These are phyloP conservation scores for Phycodurus eques DNA, from an alignment of 2,113 vertebrate species.

Conservation along the genomic window DNA sequence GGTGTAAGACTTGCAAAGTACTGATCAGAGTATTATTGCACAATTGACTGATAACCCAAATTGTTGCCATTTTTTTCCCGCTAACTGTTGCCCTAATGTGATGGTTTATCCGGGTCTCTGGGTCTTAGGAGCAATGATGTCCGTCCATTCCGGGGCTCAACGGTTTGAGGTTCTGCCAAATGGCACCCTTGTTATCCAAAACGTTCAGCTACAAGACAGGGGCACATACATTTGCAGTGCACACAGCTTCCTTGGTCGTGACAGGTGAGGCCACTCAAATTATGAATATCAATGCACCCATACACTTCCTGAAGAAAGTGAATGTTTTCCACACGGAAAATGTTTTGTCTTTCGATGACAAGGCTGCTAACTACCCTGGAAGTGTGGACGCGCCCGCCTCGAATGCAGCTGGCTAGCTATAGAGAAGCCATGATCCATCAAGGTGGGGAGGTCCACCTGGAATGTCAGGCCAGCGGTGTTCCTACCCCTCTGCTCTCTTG, in stretches of 20 bases:
- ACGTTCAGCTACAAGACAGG: slow-evolving; percentile 82
- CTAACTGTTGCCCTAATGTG: background rate
- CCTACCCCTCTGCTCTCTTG: slow-evolving; percentile 85
- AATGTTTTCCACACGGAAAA: background rate
- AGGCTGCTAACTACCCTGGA: slow-evolving; percentile 74
- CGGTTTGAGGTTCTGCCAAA: slow-evolving; percentile 86
- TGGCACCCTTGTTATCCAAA: slow-evolving; percentile 83
- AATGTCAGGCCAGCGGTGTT: slow-evolving; percentile 81
- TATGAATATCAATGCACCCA: slow-evolving; percentile 22
- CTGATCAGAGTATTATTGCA: background rate
- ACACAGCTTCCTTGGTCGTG: slow-evolving; percentile 79
- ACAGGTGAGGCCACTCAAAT: slow-evolving; percentile 60
- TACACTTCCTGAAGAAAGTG: background rate
- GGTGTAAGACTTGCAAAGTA: background rate
- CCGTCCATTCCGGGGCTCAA: slow-evolving; percentile 73
- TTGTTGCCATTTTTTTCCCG: background rate
- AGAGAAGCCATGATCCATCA: slow-evolving; percentile 82
- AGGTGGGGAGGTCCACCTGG: slow-evolving; percentile 80
- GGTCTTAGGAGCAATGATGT: slow-evolving; percentile 80
- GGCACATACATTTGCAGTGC: slow-evolving; percentile 89
- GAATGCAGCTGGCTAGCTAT: slow-evolving; percentile 73
- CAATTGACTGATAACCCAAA: background rate
- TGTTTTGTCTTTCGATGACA: background rate
- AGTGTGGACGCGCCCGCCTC: slow-evolving; percentile 80
- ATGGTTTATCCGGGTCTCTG: slow-evolving; percentile 8